Evolutionary conservation across 2,113 vertebrate genomes (phyloP).

Genomic region (Brienomyrus longianalis): DNA sequence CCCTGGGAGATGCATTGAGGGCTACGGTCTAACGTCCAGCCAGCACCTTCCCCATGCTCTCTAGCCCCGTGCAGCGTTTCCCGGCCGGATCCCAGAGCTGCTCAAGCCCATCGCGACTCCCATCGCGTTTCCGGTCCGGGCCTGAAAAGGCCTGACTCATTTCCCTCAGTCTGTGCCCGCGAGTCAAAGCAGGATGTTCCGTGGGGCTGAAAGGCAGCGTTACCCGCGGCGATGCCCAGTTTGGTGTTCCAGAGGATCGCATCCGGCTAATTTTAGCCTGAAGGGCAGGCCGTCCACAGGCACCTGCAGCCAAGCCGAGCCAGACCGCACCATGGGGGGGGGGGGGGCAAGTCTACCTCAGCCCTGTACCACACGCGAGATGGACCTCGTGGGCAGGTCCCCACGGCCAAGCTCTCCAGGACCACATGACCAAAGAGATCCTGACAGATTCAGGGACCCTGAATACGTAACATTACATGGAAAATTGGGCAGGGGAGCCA

Average conservation of each 20-base stretch:
- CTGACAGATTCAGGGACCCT: not conserved
- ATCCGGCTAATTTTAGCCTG: constrained; percentile 21
- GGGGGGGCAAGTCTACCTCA: not conserved
- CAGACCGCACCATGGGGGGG: not conserved
- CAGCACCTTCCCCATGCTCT: not conserved
- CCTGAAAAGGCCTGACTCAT: constrained; percentile 27
- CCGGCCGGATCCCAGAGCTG: not conserved
- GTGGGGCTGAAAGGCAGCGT: not conserved
- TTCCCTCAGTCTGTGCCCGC: constrained; percentile 23
- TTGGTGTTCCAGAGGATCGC: not conserved
- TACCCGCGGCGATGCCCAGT: not conserved
- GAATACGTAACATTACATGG: not conserved
- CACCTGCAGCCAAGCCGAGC: not conserved
- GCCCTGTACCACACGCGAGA: not conserved
- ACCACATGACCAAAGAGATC: not conserved
- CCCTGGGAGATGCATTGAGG: not conserved
- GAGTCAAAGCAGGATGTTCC: constrained; percentile 29
- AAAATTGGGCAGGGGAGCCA: not conserved
- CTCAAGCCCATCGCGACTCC: not conserved
- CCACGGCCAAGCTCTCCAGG: not conserved
- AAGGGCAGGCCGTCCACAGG: not conserved
- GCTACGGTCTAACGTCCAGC: not conserved
- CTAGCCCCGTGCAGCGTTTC: not conserved
- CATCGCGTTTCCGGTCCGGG: constrained; percentile 5
- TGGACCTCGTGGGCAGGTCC: not conserved